Evolutionary conservation across 2,797 vertebrate species (phyloP).

Genomic region (Muraenolepis orangiensis): DNA sequence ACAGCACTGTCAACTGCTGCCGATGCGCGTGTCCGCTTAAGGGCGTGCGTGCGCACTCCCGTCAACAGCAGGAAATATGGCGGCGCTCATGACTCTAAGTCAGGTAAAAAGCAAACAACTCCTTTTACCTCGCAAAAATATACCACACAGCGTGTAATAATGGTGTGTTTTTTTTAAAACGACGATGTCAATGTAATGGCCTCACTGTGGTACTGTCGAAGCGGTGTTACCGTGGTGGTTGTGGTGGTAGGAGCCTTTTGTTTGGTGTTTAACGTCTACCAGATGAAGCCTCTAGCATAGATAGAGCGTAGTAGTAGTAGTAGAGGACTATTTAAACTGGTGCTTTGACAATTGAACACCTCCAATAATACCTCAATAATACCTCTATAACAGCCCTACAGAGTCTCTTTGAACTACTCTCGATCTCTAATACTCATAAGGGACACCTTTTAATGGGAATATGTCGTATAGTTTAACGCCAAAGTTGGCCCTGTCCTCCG

Average conservation of each 20-base stretch:
- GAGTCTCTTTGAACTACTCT: neutral
- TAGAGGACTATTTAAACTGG: neutral
- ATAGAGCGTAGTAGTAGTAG: no score
- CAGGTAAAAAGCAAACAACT: slow-evolving; percentile 80
- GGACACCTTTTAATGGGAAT: neutral
- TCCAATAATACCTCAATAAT: no score
- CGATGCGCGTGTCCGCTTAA: slow-evolving; percentile 43
- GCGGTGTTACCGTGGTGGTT: neutral
- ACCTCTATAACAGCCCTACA: no score
- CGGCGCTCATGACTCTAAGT: slow-evolving; percentile 85
- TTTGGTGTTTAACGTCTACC: neutral
- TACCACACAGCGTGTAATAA: neutral
- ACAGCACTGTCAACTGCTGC: neutral
- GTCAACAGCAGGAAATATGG: slow-evolving; percentile 85
- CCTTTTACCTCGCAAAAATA: neutral
- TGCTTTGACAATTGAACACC: no score
- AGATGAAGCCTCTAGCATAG: slow-evolving; percentile 1
- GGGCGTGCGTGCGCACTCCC: slow-evolving; percentile 59
- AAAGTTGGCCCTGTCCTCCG: neutral
- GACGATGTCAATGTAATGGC: neutral
- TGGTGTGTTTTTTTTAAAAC: neutral
- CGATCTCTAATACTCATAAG: neutral
- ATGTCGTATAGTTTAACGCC: neutral
- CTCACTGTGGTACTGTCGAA: neutral
- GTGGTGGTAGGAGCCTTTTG: neutral